Evolutionary conservation across 2,888 invertebrate species (phyloP), one percentile per base, ranked within the genome.

Genomic region (Leistus spinibarbis): DNA sequence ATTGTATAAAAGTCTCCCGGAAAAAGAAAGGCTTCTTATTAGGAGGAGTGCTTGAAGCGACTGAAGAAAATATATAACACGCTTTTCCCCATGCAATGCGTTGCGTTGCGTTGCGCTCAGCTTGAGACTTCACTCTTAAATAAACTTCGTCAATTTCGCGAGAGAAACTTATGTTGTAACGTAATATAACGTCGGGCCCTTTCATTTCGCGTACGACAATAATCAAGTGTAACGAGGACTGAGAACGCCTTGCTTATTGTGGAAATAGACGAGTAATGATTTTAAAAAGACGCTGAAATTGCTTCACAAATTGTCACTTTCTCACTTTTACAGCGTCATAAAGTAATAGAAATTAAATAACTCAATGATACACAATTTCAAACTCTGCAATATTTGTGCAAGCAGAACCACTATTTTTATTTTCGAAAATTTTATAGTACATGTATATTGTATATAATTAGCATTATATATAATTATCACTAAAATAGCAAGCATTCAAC

Each of bases 51-150:
- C 71, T 70, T 63, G 10, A 22, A 60, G 20, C 22, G 19, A 22
- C 64, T 24, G 64, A 54, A 63, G 71, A 71, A 71, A 71, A 71
- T 71, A 71, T 71, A 71, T 63, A 71, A 62, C n/a, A n/a, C n/a
- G n/a, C n/a, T 53, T 70, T 64, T 64, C n/a, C 16, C 64, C 2
- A 23, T 16, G 23, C 64, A n/a, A 64, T 64, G 22, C 17, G 54
- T 7, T 22, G 54, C 13, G 19, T 17, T 1, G 40, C 40, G 40
- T 40, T 7, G 40, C 4, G 40, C 7, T n/a, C n/a, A 5, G 40
- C 40, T 40, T 13, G 40, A 40, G 40, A 40, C 5, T 13, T 40
- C 54, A 40, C 27, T 27, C 72, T 56, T 66, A 72, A 72, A 72
- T 72, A 72, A 72, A 72, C 66, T 72, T 72, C 54, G 65, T 65